Evolutionary conservation across 1,140 invertebrate genomes (phyloP).

Genomic region (Temnothorax nylanderi): DNA sequence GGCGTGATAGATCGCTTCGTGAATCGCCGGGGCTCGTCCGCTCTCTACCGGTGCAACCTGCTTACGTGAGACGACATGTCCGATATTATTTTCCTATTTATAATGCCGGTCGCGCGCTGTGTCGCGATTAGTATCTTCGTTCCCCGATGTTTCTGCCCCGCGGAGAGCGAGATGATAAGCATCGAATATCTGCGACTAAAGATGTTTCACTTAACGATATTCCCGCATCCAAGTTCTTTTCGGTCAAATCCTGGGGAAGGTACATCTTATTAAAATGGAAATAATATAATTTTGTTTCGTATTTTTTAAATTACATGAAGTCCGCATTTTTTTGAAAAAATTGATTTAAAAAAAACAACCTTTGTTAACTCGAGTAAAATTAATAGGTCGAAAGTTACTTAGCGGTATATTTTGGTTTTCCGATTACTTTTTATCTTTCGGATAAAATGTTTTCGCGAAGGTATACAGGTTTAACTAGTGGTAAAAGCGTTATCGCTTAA

Average conservation of each 20-base stretch:
- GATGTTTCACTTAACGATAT: conserved; percentile 60
- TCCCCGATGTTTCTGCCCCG: conserved; percentile 48
- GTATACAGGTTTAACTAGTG: conserved; percentile 10
- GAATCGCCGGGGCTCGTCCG: conserved; percentile 58
- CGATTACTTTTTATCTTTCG: neutral
- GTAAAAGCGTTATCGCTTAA: conserved; percentile 60
- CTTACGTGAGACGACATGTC: conserved; percentile 73
- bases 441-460: conserved; percentile 3
- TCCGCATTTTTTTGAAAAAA: neutral
- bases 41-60: conserved; percentile 79
- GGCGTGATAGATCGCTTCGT: conserved; percentile 51
- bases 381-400: neutral
- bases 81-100: conserved; percentile 83
- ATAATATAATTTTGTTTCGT: neutral
- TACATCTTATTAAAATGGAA: neutral
- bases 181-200: conserved; percentile 61
- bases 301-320: neutral
- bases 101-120: conserved; percentile 74
- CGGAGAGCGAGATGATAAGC: conserved; percentile 55
- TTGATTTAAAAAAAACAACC: neutral
- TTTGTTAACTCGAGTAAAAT: neutral
- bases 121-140: conserved; percentile 80
- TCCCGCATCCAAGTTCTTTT: neutral
- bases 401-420: neutral
- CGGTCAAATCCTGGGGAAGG: neutral